Evolutionary conservation across 2,113 vertebrate genomes (phyloP), one percentile per base, ranked within the genome.

Genomic region (Apodemus speciosus): DNA sequence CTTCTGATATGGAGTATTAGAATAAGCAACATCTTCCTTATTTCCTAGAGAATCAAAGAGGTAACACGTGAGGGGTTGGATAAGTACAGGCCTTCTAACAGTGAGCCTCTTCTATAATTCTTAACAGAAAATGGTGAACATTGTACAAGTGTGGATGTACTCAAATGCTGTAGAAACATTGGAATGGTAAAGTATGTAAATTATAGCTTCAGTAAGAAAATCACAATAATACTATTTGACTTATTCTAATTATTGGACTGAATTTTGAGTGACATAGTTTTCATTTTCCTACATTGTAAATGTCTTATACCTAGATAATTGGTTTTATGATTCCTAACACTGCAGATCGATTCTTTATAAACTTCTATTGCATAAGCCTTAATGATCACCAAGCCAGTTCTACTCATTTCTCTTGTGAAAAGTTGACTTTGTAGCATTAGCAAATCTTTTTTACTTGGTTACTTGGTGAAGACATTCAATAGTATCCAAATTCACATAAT

Each of bases 401-500:
- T 85, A 1, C 11, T 85, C 21, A 94, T 81, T 85, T 88, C 9
- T 79, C 9, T 85, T 27, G 5, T 30, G 9, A 96, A 90, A 88
- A 64, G 6, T 6, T 90, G 64, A 30, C 11, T 71, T 93, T 86
- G 27, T 87, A 84, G 51, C 0, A 58, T 18, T 85, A 87, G 27
- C 21, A 75, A 94, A 58, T 76, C 27, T 27, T 16, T 20, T 51
- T 49, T n/a, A 0, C 32, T 13, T 35, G 20, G 11, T 1, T 16
- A 6, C 27, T 0, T 14, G 66, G n/a, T 21, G 2, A 86, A 91
- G 88, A 53, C 16, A 66, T 73, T 76, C 66, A 43, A 76, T 14
- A 21, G 7, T 53, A 68, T 83, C 43, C 93, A 46, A 95, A 87
- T 43, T 89, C 20, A 46, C 10, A 62, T 64, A 94, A 80, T 91